Evolutionary conservation across 2,113 vertebrate genomes (phyloP).

Genomic region (Forbesichthys agassizii): DNA sequence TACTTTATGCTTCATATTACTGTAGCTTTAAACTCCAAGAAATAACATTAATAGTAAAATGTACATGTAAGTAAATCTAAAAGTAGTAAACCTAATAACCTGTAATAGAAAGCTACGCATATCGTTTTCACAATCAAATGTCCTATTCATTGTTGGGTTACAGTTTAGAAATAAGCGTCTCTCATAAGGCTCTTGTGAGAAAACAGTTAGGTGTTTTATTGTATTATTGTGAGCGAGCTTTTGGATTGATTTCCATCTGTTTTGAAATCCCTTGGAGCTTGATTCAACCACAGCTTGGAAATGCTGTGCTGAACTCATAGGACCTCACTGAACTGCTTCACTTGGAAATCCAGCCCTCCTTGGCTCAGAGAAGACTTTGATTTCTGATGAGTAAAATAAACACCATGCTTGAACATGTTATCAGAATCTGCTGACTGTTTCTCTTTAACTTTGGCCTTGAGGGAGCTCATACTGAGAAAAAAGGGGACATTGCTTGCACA

Average conservation of each 20-base stretch:
- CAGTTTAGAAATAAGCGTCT: not conserved
- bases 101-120: not conserved
- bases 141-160: not conserved
- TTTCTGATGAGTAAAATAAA: constrained; percentile 67
- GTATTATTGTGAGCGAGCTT: not conserved
- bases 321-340: constrained; percentile 24
- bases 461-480: constrained; percentile 44
- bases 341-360: constrained; percentile 45
- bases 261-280: constrained; percentile 39
- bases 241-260: constrained; percentile 24
- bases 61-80: not conserved
- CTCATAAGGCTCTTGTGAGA: not conserved
- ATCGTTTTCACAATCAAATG: constrained; percentile 5
- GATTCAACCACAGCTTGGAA: constrained; percentile 41
- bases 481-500: constrained; percentile 9
- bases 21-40: too few species aligned
- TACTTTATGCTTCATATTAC: too few species aligned
- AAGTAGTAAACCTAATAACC: not conserved
- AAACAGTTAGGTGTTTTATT: constrained; percentile 6
- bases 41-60: too few species aligned
- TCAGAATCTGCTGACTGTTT: constrained; percentile 64
- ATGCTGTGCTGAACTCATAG: constrained; percentile 48
- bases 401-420: constrained; percentile 63
- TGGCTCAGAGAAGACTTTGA: constrained; percentile 55
- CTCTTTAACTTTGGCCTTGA: constrained; percentile 37